Evolutionary conservation across 53 echinoderm and acorn worm genomes (phyloP), one percentile per base, ranked within the genome.

Genomic region (Apostichopus leukothele): DNA sequence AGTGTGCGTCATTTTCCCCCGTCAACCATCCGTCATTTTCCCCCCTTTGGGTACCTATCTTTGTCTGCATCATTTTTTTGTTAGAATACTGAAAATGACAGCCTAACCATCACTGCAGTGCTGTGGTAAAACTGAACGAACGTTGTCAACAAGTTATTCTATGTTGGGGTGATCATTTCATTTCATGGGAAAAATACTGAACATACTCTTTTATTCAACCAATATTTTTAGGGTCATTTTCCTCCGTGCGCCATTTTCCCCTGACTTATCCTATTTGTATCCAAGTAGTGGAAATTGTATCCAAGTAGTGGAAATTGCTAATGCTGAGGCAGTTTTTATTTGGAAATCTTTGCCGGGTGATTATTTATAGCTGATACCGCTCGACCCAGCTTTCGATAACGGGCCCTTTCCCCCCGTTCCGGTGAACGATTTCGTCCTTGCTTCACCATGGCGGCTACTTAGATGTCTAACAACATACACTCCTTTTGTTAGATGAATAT

Each of bases 191-290:
- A 83, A 83, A 83, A 83, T 83, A 83, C 83, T 83, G 55, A 59
- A 83, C 16, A 53, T 53, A 78, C 16, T 10, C 53, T 79, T 53
- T 53, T 79, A 79, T 53, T 79, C 53, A 50, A 79, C 53, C 80
- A 53, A n/a, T 79, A 79, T 79, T 79, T 79, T 52, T 7, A 79
- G 80, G 80, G 51, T 86, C 86, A 68, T 86, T 86, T 66, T 86
- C 67, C 86, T 66, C 86, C 86, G 25, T 27, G 86, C 71, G 86
- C 73, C 86, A 86, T 86, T 86, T 71, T 68, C 73, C 67, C 86
- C 86, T 26, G 86, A 71, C 67, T 86, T 86, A 25, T 25, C 25
- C 25, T 25, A 25, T 25, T 25, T 25, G 25, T 25, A 25, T 25
- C 25, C 25, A 25, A 25, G 25, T 25, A 25, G 25, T 25, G 25